phyloP scores from a whole-genome alignment of 2,113 vertebrate genomes.

The Ptyas mucosa region DNA sequence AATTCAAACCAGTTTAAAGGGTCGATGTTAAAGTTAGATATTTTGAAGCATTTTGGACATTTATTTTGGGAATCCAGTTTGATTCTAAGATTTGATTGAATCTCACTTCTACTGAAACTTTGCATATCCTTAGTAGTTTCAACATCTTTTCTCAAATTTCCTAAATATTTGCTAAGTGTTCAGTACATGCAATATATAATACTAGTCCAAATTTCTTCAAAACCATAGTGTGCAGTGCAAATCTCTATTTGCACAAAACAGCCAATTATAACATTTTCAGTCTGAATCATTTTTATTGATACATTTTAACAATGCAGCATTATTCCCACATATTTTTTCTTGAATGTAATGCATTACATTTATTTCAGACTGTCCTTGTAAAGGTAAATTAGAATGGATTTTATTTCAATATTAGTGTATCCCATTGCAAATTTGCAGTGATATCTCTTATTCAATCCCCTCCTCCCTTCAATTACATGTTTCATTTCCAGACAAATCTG shows the following conservation, averaged over 20 bases:
- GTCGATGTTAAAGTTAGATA: too few species aligned
- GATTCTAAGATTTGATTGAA: too few species aligned
- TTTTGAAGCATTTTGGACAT: too few species aligned
- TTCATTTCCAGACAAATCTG: conserved; percentile 1
- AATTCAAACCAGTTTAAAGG: too few species aligned
- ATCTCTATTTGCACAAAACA: not conserved
- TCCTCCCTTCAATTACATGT: conserved; percentile 7
- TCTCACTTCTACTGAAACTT: too few species aligned
- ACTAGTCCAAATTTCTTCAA: not conserved
- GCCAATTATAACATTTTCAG: not conserved
- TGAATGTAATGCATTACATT: not conserved
- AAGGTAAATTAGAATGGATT: conserved; percentile 1
- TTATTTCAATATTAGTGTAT: conserved; percentile 22
- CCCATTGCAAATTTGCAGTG: not conserved
- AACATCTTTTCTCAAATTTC: too few species aligned
- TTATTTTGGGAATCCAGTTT: too few species aligned
- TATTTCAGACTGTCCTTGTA: not conserved
- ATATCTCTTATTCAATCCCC: not conserved
- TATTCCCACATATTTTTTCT: not conserved
- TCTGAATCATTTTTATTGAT: not conserved
- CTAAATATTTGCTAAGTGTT: too few species aligned
- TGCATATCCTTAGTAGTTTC: too few species aligned
- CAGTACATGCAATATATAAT: too few species aligned
- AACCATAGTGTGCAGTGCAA: not conserved
- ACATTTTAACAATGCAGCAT: not conserved